phyloP scores from a whole-genome alignment of 53 echinoderm and acorn worm species.

The Patiria pectinifera region DNA sequence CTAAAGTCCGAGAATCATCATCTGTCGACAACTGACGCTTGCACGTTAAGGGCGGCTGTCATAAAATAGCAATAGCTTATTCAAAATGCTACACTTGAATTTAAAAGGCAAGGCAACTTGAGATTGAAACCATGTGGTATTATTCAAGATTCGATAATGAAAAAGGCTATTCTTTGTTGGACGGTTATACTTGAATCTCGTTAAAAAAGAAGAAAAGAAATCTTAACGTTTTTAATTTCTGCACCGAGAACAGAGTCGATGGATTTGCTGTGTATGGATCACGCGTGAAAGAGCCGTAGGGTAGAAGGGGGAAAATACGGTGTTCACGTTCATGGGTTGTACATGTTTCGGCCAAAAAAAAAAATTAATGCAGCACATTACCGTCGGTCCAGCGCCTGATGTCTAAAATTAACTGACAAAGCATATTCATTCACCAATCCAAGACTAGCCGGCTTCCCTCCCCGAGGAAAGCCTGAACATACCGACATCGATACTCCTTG shows the following conservation, averaged over 20 bases:
- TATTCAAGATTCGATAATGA: too few species aligned
- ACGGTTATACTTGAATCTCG: too few species aligned
- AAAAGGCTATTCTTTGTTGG: too few species aligned
- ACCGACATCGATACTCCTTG: constrained; percentile 18
- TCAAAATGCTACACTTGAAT: not conserved
- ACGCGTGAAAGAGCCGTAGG: constrained; percentile 61
- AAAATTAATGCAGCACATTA: not conserved
- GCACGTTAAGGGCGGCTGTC: not conserved
- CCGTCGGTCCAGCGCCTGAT: not conserved
- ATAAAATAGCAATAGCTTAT: not conserved
- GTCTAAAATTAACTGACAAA: constrained; percentile 27
- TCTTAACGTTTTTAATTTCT: too few species aligned
- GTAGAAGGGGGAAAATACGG: not conserved
- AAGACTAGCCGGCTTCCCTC: constrained; percentile 16
- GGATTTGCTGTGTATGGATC: not conserved
- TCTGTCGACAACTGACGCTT: not conserved
- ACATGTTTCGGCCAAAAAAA: not conserved
- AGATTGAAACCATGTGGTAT: too few species aligned
- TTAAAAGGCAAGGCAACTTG: not conserved
- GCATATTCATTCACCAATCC: not conserved
- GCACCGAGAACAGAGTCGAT: not conserved
- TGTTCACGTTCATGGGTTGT: not conserved
- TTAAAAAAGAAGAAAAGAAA: too few species aligned
- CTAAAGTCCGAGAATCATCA: not conserved
- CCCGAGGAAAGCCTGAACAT: not conserved